These are phyloP conservation scores for Tetraneura akinire DNA, from an alignment of 1,140 invertebrate genomes.

Conservation along the genomic window DNA sequence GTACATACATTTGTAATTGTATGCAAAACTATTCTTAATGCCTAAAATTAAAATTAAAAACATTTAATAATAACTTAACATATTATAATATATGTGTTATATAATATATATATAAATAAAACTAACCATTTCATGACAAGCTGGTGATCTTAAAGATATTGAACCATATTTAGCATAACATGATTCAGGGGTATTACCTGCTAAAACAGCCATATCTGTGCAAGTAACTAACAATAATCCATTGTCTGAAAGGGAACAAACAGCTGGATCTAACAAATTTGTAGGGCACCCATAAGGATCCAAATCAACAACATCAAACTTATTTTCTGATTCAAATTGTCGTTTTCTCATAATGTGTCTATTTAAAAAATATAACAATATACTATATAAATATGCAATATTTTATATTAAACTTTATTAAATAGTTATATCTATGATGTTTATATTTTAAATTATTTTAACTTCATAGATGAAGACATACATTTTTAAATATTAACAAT, in stretches of 20 bases:
- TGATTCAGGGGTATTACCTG: constrained; percentile 92
- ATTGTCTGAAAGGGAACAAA: constrained; percentile 77
- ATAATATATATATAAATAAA: too few species aligned
- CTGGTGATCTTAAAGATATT: constrained; percentile 80
- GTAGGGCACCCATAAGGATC: constrained; percentile 97
- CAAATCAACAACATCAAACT: constrained; percentile 90
- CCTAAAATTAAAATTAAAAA: constrained; percentile 62
- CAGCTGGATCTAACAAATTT: constrained; percentile 88
- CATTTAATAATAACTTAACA: constrained; percentile 27
- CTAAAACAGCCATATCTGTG: constrained; percentile 96
- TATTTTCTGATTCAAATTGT: constrained; percentile 59
- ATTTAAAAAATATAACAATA: neutral
- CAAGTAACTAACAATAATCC: constrained; percentile 91
- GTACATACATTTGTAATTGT: constrained; percentile 89
- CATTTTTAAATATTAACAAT: too few species aligned
- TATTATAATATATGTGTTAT: too few species aligned
- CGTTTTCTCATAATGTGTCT: constrained; percentile 56
- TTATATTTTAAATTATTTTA: too few species aligned
- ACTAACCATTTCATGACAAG: constrained; percentile 92
- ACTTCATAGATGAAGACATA: too few species aligned
- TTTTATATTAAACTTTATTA: too few species aligned
- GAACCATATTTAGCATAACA: constrained; percentile 94
- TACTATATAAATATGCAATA: too few species aligned
- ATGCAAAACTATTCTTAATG: constrained; percentile 87
- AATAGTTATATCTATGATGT: too few species aligned